Percentiles rank a stretch among this genome's conserved stretches.
Conservation (phyloP, 2,888 invertebrate species). For the Callinectes sapidus region DNA sequence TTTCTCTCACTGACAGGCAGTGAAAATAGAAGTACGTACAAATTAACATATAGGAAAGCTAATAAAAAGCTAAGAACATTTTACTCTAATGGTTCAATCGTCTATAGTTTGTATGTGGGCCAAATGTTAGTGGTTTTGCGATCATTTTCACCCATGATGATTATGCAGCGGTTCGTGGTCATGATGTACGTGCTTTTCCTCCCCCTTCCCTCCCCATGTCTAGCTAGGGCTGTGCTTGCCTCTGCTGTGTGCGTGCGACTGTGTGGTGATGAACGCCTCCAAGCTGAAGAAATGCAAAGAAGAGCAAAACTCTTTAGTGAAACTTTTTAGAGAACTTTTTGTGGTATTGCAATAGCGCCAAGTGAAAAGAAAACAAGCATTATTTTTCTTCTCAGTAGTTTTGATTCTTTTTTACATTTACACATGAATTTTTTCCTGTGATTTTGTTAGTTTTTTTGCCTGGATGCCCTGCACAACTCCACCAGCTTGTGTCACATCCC, state of each 20-base stretch:
- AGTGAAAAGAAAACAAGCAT: neutral
- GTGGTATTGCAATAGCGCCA: neutral
- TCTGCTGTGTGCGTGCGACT: neutral
- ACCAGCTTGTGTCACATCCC: constrained; percentile 28
- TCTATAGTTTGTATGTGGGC: neutral
- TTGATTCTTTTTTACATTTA: neutral
- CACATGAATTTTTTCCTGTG: neutral
- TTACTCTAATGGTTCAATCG: neutral
- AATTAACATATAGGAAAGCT: too few relatives aligned
- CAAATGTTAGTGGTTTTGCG: neutral
- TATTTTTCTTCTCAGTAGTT: neutral
- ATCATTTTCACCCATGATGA: neutral
- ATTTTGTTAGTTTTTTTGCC: neutral
- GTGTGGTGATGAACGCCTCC: neutral
- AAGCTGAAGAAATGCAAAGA: neutral
- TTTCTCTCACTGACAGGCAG: neutral
- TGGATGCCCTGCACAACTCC: constrained; percentile 32
- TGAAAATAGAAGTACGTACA: neutral
- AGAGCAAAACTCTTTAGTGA: neutral
- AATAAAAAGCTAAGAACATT: too few relatives aligned
- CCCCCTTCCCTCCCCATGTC: neutral
- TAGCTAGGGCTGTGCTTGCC: neutral
- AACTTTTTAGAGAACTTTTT: neutral
- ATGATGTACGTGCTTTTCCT: neutral
- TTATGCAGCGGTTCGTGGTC: neutral